These are phyloP conservation scores for Pseudomyrmex sp. DNA, from an alignment of 1,140 invertebrate species.

Conservation along the genomic window DNA sequence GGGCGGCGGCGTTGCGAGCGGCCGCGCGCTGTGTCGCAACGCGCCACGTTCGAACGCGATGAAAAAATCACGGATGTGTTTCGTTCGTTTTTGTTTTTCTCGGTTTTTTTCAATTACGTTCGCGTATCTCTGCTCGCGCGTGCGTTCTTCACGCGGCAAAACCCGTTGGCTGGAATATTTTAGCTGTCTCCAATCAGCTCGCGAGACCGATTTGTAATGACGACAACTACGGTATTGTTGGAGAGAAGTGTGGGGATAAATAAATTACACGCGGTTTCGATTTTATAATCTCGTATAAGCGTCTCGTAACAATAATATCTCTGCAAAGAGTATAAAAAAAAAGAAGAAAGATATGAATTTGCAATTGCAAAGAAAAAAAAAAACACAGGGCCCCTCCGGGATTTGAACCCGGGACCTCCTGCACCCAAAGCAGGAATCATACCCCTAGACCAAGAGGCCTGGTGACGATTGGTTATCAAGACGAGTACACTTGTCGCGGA, in stretches of 20 bases:
- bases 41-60: neutral
- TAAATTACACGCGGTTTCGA: no score
- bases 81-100: neutral
- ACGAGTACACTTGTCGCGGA: no score
- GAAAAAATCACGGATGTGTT: neutral
- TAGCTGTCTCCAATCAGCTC: no score
- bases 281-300: no score
- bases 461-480: slow-evolving; percentile 7
- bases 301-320: neutral
- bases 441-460: slow-evolving; percentile 89
- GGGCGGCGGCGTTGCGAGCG: neutral
- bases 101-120: neutral
- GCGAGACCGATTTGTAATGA: no score
- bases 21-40: no score
- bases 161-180: no score
- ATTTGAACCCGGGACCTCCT: slow-evolving; percentile 90
- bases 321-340: neutral
- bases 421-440: slow-evolving; percentile 89
- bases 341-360: no score
- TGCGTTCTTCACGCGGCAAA: no score
- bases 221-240: neutral
- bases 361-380: slow-evolving; percentile 64
- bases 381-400: slow-evolving; percentile 86
- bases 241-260: neutral
- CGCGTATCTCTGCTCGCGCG: no score